Base-by-base conservation (phyloP, 2,888 invertebrate genomes). In the Yponomeuta evonymella region DNA sequence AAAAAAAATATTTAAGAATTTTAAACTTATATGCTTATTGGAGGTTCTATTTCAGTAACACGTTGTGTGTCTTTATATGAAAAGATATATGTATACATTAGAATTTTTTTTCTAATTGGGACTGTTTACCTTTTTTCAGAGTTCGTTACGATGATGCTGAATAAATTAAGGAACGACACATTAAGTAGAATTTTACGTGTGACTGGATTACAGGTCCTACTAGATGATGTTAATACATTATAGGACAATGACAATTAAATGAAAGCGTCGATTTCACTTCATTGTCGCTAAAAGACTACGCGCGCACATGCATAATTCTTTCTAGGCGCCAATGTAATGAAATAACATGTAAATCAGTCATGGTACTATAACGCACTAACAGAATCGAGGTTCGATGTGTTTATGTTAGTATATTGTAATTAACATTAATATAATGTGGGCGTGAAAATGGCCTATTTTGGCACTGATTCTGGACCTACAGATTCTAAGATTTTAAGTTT, bases 101-200 rank as follows among this genome's bases (percentile, higher is more conserved):
- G 5, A 1, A 33, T 33, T 51, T 2, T 48, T 4, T 51, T 12
- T 58, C 43, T 15, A 58, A 58, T 58, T 15, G 12, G 51, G 12
- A 3, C 8, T 58, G 4, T 58, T 58, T 58, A 15, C 51, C 15
- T 78, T 77, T 76, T 90, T 89, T 75, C 92, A 93, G 93, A 79
- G 90, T 92, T 66, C 89, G 92, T 73, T 93, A 93, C 76, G 92
- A 93, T 77, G 83, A 92, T 78, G 89, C 92, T 29, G 93, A 93
- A 77, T 93, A 87, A 85, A 74, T 58, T 12, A 58, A 15, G 12
- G 51, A 51, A 51, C 4, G 51, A 15, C 15, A 58, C 5, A 58
- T 58, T 58, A 58, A 15, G 15, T 15, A 58, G 15, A 58, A 15
- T 58, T 12, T 58, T 58, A 58, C 51, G 15, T 4, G 15, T 58